A percentile compares a stretch with the other conserved stretches of the same genome.
These are phyloP conservation scores for Rhodinocichla rosea DNA, from an alignment of 2,113 vertebrate genomes.

Conservation along the genomic window DNA sequence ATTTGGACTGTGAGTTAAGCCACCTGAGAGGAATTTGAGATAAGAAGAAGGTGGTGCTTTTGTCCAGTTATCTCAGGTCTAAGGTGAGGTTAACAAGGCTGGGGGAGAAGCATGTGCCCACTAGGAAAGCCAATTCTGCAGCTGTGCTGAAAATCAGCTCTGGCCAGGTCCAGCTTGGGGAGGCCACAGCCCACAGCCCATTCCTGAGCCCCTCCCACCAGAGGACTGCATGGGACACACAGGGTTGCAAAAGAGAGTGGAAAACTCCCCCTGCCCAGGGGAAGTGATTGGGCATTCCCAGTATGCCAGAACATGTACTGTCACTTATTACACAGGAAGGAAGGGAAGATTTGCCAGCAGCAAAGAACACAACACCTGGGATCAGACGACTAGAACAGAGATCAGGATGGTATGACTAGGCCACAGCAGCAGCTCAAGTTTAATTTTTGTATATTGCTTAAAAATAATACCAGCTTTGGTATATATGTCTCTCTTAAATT, in stretches of 20 bases:
- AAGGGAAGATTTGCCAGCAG: neutral
- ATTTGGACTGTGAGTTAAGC: neutral
- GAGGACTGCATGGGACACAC: rapidly evolving
- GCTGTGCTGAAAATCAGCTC: neutral
- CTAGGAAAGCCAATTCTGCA: neutral
- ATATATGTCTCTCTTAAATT: neutral
- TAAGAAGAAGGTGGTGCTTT: neutral
- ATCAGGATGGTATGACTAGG: neutral
- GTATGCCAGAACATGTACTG: rapidly evolving
- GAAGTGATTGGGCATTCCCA: neutral
- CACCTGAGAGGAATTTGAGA: neutral
- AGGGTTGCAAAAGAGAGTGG: neutral
- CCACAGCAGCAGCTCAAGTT: neutral
- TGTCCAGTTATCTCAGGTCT: neutral
- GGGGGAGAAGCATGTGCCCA: too few species aligned
- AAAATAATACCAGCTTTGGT: neutral
- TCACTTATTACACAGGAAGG: neutral
- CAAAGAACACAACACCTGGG: neutral
- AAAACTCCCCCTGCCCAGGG: neutral
- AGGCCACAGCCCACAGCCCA: neutral
- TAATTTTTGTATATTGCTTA: neutral
- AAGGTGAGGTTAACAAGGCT: neutral
- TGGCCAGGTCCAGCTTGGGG: rapidly evolving
- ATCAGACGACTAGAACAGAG: neutral
- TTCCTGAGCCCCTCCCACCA: neutral